Percentiles rank a stretch among this genome's conserved stretches.
Evolutionary conservation across 2,888 invertebrate species (phyloP).

Genomic region (Galerucella nymphaeae): DNA sequence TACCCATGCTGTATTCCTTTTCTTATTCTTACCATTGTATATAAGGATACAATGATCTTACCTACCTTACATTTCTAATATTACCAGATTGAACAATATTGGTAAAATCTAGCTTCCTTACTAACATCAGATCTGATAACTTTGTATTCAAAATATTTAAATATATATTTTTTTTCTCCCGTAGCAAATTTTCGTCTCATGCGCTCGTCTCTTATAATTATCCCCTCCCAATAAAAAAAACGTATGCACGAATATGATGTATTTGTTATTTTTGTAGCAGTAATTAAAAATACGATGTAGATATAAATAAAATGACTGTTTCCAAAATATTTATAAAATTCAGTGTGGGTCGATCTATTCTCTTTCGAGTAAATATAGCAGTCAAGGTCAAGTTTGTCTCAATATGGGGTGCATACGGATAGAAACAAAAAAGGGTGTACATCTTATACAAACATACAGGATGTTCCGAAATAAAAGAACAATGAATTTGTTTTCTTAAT

Average conservation of each 20-base stretch:
- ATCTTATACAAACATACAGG: background rate
- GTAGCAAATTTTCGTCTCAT: background rate
- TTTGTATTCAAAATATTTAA: too few species aligned
- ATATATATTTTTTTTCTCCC: background rate
- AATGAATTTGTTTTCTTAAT: too few species aligned
- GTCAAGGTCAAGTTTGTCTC: slow-evolving; percentile 23
- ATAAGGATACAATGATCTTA: too few species aligned
- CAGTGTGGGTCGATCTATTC: background rate
- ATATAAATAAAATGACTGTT: slow-evolving; percentile 18
- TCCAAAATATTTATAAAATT: slow-evolving; percentile 26
- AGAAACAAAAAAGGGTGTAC: background rate
- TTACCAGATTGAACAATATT: too few species aligned
- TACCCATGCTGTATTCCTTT: too few species aligned
- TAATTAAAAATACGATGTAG: slow-evolving; percentile 4
- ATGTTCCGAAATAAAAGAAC: background rate
- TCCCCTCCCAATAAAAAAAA: background rate
- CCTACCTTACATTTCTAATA: too few species aligned
- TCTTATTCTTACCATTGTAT: too few species aligned
- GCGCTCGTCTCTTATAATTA: background rate
- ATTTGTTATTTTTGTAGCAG: slow-evolving; percentile 17
- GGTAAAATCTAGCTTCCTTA: too few species aligned
- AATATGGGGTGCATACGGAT: background rate
- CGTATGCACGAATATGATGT: slow-evolving; percentile 8
- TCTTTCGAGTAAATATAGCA: slow-evolving; percentile 13
- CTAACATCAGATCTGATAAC: too few species aligned